These are phyloP conservation scores for Biston betularia DNA, from an alignment of 2,888 invertebrate species.

Conservation along the genomic window DNA sequence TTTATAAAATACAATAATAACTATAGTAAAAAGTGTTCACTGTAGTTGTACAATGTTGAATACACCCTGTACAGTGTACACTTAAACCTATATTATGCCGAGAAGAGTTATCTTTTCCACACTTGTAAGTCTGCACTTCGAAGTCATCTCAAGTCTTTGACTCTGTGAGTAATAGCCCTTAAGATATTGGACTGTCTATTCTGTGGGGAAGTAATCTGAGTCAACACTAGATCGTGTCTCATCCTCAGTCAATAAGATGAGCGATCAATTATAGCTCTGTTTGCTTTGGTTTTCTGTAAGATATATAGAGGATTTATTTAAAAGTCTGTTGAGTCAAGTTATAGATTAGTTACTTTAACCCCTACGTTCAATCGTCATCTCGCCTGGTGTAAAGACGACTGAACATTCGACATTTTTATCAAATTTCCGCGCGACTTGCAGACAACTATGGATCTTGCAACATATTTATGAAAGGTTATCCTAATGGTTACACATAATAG, in stretches of 20 bases:
- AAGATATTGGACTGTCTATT: not conserved
- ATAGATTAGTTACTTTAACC: not conserved
- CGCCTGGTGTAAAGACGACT: not conserved
- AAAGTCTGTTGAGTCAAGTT: conserved; percentile 10
- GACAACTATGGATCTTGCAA: too few species aligned
- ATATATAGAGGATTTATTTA: conserved; percentile 8
- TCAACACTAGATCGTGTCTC: conserved; percentile 32
- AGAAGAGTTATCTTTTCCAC: not conserved
- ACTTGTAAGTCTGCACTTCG: not conserved
- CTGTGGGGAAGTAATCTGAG: conserved; percentile 1
- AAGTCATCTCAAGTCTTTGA: too few species aligned
- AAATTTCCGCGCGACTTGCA: too few species aligned
- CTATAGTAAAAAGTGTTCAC: too few species aligned
- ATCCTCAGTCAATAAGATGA: conserved; percentile 28
- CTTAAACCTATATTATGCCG: too few species aligned
- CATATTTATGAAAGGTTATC: too few species aligned
- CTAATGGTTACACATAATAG: too few species aligned
- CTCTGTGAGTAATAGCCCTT: too few species aligned
- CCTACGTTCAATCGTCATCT: too few species aligned
- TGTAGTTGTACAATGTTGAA: too few species aligned
- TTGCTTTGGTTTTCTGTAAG: conserved; percentile 1
- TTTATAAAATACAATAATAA: too few species aligned
- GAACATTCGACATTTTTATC: not conserved
- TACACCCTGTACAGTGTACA: too few species aligned
- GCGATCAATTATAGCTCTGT: conserved; percentile 18